Evolutionary conservation across 2,888 invertebrate genomes (phyloP).

Genomic region (Conus canariensis): DNA sequence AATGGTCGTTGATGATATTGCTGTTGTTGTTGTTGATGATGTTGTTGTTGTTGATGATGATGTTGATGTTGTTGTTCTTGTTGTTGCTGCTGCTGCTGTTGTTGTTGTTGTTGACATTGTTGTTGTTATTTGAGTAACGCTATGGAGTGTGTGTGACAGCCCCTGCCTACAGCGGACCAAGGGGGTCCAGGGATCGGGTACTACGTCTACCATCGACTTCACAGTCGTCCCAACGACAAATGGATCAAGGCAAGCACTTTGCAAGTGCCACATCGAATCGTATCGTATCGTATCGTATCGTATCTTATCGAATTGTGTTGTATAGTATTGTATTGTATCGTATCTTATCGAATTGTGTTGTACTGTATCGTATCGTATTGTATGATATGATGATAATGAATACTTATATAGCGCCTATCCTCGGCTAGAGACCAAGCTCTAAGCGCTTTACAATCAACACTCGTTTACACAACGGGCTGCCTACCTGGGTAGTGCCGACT

Average conservation of each 20-base stretch:
- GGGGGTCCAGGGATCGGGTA: slow-evolving; percentile 94
- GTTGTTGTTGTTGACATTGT: not conserved
- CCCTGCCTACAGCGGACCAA: slow-evolving; percentile 83
- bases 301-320: not conserved
- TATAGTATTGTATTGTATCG: not conserved
- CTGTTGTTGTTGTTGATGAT: not conserved
- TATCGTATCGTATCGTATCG: not conserved
- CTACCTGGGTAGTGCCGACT: too few relatives aligned
- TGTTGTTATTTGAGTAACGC: too few relatives aligned
- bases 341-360: not conserved
- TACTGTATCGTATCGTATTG: not conserved
- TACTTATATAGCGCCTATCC: too few relatives aligned
- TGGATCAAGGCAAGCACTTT: slow-evolving; percentile 31
- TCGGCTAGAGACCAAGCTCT: too few relatives aligned
- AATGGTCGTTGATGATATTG: not conserved
- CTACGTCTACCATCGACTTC: slow-evolving; percentile 87
- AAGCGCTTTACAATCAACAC: too few relatives aligned
- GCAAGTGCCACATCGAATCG: not conserved
- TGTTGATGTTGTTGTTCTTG: not conserved
- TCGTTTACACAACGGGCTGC: too few relatives aligned
- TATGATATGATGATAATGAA: not conserved
- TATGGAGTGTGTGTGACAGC: slow-evolving; percentile 48
- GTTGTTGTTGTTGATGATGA: not conserved
- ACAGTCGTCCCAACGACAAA: slow-evolving; percentile 37
- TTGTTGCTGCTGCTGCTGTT: not conserved